A percentile compares a stretch with the other conserved stretches of the same genome.
Evolutionary conservation across 2,888 invertebrate species (phyloP).

Genomic region (Ornithoptera priamus): DNA sequence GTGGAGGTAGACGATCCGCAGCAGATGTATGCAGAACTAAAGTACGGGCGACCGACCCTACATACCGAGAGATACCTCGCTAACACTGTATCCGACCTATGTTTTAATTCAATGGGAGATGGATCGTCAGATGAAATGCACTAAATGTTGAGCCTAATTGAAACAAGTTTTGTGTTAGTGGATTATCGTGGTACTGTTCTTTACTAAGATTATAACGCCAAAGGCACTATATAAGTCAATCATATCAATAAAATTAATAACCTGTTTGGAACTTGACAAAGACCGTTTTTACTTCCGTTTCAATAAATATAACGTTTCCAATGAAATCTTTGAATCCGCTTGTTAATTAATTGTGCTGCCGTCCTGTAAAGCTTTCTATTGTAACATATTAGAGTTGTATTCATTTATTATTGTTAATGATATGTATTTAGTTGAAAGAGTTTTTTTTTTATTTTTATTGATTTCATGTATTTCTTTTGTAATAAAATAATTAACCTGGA

Average conservation of each 20-base stretch:
- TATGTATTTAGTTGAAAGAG: background rate
- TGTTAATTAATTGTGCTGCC: slow-evolving; percentile 49
- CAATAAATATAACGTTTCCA: slow-evolving; percentile 8
- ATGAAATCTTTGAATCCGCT: slow-evolving; percentile 32
- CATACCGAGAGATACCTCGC: no score
- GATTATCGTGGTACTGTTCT: slow-evolving; percentile 18
- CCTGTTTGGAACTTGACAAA: slow-evolving; percentile 2
- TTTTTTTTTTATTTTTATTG: no score
- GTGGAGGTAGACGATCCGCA: no score
- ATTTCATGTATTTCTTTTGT: no score
- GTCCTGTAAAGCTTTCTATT: slow-evolving; percentile 45
- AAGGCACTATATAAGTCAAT: slow-evolving; percentile 51
- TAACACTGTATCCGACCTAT: no score
- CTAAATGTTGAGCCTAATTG: slow-evolving; percentile 21
- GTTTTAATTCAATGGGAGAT: no score
- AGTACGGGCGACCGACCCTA: no score
- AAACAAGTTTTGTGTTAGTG: slow-evolving; percentile 26
- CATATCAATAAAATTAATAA: slow-evolving; percentile 52
- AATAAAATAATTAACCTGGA: slow-evolving; percentile 4
- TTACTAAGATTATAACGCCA: slow-evolving; percentile 42
- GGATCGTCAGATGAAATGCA: no score
- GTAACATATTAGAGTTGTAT: slow-evolving; percentile 29
- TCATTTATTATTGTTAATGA: background rate
- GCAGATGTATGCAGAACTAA: no score
- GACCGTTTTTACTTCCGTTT: background rate